Conservation (phyloP, 2,888 invertebrate genomes). For the Pristionchus entomophagus region DNA sequence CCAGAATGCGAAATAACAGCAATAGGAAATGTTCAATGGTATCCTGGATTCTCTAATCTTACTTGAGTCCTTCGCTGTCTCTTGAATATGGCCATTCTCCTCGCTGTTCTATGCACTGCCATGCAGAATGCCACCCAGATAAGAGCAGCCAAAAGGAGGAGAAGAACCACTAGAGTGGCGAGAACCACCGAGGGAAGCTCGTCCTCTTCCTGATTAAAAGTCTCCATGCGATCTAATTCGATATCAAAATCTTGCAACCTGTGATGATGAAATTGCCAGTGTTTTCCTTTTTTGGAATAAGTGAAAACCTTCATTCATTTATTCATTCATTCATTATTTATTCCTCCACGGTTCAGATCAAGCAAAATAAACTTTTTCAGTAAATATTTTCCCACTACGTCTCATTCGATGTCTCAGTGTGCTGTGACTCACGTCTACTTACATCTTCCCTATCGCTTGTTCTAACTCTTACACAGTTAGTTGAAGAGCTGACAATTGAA, state of each 20-base stretch:
- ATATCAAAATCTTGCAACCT: no score
- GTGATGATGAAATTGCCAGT: no score
- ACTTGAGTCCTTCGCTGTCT: conserved; percentile 44
- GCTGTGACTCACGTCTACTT: background rate
- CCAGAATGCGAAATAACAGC: no score
- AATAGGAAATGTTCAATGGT: no score
- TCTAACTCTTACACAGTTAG: background rate
- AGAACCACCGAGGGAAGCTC: conserved; percentile 30
- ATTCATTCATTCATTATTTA: no score
- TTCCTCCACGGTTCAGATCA: no score
- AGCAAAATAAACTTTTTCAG: no score
- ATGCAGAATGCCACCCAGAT: conserved; percentile 47
- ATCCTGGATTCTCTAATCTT: background rate
- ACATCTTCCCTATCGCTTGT: background rate
- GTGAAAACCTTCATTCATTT: no score
- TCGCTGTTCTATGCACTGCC: conserved; percentile 43
- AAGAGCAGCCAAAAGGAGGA: conserved; percentile 37
- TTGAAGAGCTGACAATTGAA: background rate
- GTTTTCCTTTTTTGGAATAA: no score
- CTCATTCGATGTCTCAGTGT: no score
- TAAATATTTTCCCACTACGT: no score
- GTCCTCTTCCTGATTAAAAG: background rate
- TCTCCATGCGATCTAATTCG: no score
- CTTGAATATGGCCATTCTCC: conserved; percentile 47
- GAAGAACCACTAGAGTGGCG: conserved; percentile 42